Evolutionary conservation across 30 jellyfish, hydroid and myxozoan species (phyloP), one percentile per base, ranked within the genome.

Genomic region (Chironex yamaguchii): DNA sequence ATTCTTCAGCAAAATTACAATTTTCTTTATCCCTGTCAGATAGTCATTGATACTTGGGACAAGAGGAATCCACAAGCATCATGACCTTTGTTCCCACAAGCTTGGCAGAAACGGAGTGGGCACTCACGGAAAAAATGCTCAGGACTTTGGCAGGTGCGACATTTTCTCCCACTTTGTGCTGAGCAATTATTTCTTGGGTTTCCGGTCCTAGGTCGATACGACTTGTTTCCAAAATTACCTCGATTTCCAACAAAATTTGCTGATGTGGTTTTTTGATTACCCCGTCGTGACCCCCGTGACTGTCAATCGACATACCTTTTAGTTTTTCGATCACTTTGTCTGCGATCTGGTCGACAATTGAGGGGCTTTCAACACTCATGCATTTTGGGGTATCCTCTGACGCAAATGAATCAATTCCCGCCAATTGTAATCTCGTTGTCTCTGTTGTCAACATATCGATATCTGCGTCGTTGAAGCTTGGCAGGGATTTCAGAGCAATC

Each of bases 21-120:
- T n/a, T n/a, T n/a, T n/a, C n/a, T n/a, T n/a, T n/a, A n/a, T n/a
- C n/a, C n/a, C n/a, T n/a, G n/a, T n/a, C n/a, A n/a, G n/a, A n/a
- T 67, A 81, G 85, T 81, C 92, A 81, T 54, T 77, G 89, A 48
- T 73, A 73, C 80, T 36, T 73, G 49, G 86, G 86, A 48, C 86
- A 73, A 20, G 42, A 2, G 29, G 80, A 4, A 29, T 69, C 71
- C 82, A n/a, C 82, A 69, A 33, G 71, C 71, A 33, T 28, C 82
- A 69, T 69, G 82, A 22, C 82, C 84, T 35, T 0, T 71, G 25
- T 71, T 71, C 26, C 84, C 75, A 25, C 84, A 73, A 14, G 75
- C 86, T 50, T 73, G 86, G 27, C 86, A 36, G 52, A 35, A 73
- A 1, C 86, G 48, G 23, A 13, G 3, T 36, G 86, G 86, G 75